Percentiles rank a stretch among this genome's conserved stretches.
phyloP scores from a whole-genome alignment of 2,113 vertebrate species.

The Chaetodon auriga region DNA sequence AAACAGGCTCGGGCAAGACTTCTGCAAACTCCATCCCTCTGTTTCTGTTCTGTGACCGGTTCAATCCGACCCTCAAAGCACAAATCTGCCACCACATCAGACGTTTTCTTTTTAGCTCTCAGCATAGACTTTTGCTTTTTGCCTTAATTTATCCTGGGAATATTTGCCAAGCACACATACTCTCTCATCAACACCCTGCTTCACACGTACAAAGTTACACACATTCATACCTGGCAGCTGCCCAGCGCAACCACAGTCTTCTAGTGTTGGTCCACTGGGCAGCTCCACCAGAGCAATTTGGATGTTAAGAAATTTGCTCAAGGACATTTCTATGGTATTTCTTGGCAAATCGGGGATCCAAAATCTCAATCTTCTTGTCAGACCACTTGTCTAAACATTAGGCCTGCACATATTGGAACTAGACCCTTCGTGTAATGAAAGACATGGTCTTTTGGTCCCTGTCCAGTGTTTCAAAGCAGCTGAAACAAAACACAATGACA shows the following conservation, averaged over 20 bases:
- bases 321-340: conserved; percentile 63
- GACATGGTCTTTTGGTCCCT: conserved; percentile 2
- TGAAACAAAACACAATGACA: neutral
- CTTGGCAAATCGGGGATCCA: conserved; percentile 40
- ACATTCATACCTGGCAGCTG: conserved; percentile 61
- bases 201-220: conserved; percentile 70
- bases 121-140: conserved; percentile 57
- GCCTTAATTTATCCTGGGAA: conserved; percentile 70
- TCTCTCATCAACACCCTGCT: conserved; percentile 67
- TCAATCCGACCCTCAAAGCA: conserved; percentile 62
- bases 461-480: neutral
- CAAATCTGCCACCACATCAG: conserved; percentile 71
- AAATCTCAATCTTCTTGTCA: conserved; percentile 48
- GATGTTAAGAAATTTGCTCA: conserved; percentile 54
- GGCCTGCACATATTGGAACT: conserved; percentile 15
- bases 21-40: conserved; percentile 25
- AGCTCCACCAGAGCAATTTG: conserved; percentile 61
- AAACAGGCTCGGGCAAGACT: conserved; percentile 7
- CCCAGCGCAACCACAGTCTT: conserved; percentile 66
- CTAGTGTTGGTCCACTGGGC: conserved; percentile 64
- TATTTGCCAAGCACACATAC: conserved; percentile 75
- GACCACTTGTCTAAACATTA: conserved; percentile 40
- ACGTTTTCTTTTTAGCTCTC: conserved; percentile 60
- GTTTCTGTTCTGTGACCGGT: conserved; percentile 44
- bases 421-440: conserved; percentile 37